A percentile compares a stretch with the other conserved stretches of the same genome.
Evolutionary conservation across 1,140 invertebrate genomes (phyloP).

Genomic region (Drosophila ogumai): DNA sequence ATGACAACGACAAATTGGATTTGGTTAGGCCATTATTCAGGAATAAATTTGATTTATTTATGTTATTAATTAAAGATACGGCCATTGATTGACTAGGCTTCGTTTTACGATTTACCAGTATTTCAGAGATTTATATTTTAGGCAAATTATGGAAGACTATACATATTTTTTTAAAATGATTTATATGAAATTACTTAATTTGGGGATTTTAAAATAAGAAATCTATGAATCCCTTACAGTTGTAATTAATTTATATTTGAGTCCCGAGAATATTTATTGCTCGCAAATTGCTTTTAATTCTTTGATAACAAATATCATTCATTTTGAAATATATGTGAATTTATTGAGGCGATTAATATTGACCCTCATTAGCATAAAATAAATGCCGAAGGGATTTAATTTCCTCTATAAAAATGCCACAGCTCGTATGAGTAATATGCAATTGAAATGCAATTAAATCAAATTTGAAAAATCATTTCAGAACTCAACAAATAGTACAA

Average conservation of each 20-base stretch:
- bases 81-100: neutral
- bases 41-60: slow-evolving; percentile 22
- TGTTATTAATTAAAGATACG: slow-evolving; percentile 3
- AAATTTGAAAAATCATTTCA: neutral
- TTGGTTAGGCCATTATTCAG: slow-evolving; percentile 3
- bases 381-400: neutral
- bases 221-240: neutral
- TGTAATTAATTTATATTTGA: too few species aligned
- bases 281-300: neutral
- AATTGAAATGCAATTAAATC: slow-evolving; percentile 13
- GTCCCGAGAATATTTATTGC: neutral
- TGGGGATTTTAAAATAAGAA: neutral
- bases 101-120: neutral
- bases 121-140: neutral
- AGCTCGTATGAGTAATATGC: neutral
- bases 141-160: neutral
- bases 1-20: slow-evolving; percentile 21
- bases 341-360: slow-evolving; percentile 1
- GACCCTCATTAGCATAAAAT: slow-evolving; percentile 19
- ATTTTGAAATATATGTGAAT: neutral
- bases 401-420: neutral
- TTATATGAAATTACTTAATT: neutral
- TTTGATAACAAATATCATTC: neutral
- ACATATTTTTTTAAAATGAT: neutral
- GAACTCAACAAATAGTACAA: neutral